phyloP scores from a whole-genome alignment of 2,797 vertebrate species.

The Lepilemur septentrionalis region DNA sequence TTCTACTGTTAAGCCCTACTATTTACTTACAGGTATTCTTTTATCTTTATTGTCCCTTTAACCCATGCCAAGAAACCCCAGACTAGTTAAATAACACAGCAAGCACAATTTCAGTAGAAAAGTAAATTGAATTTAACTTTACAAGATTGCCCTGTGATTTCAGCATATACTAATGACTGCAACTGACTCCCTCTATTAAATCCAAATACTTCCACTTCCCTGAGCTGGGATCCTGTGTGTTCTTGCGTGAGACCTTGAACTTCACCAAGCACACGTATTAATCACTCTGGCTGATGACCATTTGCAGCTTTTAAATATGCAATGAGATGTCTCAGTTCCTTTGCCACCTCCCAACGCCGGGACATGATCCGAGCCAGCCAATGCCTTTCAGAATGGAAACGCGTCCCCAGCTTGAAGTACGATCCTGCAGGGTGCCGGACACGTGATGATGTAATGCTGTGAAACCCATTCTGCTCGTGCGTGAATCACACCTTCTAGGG shows the following conservation, averaged over 20 bases:
- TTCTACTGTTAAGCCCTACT: conserved; percentile 79
- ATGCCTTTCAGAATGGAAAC: neutral
- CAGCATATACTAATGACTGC: conserved; percentile 80
- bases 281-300: conserved; percentile 75
- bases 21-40: conserved; percentile 86
- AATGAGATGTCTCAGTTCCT: conserved; percentile 56
- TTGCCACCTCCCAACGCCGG: conserved; percentile 58
- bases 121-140: conserved; percentile 82
- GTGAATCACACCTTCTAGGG: neutral
- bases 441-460: fast-evolving
- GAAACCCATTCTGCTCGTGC: neutral
- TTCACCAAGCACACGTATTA: conserved; percentile 59
- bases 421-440: neutral
- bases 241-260: conserved; percentile 73
- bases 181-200: conserved; percentile 78
- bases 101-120: conserved; percentile 81
- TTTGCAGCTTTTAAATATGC: conserved; percentile 72
- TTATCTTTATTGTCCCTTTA: conserved; percentile 85
- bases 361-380: neutral
- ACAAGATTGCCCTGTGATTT: conserved; percentile 81
- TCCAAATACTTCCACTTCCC: conserved; percentile 70
- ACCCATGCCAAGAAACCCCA: conserved; percentile 84
- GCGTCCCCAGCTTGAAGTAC: neutral
- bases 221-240: conserved; percentile 56
- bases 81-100: conserved; percentile 78